Evolutionary conservation across 2,113 vertebrate genomes (phyloP).

Genomic region (Archilochus colubris): DNA sequence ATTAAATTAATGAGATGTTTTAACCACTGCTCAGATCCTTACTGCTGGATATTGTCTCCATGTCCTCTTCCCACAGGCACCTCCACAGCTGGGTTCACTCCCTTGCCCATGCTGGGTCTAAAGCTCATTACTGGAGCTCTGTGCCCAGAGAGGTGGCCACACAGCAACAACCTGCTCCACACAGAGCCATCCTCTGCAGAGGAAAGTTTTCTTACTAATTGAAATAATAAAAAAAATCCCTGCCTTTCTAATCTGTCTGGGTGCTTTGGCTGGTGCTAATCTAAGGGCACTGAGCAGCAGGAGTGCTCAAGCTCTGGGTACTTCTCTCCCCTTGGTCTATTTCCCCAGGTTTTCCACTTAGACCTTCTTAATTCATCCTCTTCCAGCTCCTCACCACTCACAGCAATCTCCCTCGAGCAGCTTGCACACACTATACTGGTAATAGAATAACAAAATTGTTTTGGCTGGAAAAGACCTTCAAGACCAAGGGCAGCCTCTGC

Average conservation of each 20-base stretch:
- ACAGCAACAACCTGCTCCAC: neutral
- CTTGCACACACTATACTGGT: neutral
- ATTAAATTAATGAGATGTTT: slow-evolving; percentile 58
- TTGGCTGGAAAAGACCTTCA: too few species aligned
- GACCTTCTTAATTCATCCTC: neutral
- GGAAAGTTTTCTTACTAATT: neutral
- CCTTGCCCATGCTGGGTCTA: neutral
- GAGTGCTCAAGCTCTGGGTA: accelerated
- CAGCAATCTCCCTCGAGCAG: neutral
- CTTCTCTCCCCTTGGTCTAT: neutral
- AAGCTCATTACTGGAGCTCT: neutral
- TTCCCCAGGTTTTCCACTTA: neutral
- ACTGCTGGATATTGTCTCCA: neutral
- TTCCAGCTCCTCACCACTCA: neutral
- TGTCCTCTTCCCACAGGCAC: neutral
- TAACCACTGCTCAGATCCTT: neutral
- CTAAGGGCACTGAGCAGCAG: neutral
- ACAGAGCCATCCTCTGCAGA: too few species aligned
- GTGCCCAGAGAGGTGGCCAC: neutral
- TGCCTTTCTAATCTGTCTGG: neutral
- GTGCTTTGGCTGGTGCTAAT: neutral
- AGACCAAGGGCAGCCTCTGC: too few species aligned
- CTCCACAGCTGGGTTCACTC: accelerated
- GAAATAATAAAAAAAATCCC: too few species aligned
- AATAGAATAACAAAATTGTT: too few species aligned